Base-by-base conservation (phyloP, 2,797 vertebrate species). In the Pempheris klunzingeri region DNA sequence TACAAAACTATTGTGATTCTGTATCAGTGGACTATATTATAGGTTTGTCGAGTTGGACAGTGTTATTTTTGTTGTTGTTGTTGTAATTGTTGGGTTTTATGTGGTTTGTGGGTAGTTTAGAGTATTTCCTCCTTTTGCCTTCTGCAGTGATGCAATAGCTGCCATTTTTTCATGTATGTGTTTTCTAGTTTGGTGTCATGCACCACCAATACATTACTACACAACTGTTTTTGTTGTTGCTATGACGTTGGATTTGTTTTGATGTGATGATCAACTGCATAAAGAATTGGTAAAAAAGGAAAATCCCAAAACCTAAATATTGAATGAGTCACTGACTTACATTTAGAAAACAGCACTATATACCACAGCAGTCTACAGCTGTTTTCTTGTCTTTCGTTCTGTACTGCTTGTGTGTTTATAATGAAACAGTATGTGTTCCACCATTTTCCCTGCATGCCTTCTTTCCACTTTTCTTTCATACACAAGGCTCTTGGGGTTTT, bases 371-470 rank as follows among this genome's bases (percentile, higher is more conserved):
- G 70, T 54, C 17, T 58, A 1, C 62, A 49, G n/a, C 54, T 54
- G 59, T 50, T 70, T 52, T 26, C 43, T 4, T n/a, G 17, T 20
- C 18, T 64, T 55, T 14, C 7, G 1, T 3, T 71, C 22, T 44
- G 1, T 30, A 26, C 4, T 24, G 26, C 26, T 34, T 36, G n/a
- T 30, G 47, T 62, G 22, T 75, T 28, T 49, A 2, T 38, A 14
- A 30, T 67, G 36, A 32, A 71, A 68, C 52, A 41, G 14, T 5
- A 11, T 46, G 64, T 28, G 55, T n/a, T 50, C 39, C 8, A 4
- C 20, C 55, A n/a, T 49, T 67, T 67, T 58, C 49, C 17, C 44
- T 22, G 4, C 60, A 80, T n/a, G 47, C 58, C 32, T 67, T 13
- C 41, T 47, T 55, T 60, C 54, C 36, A 24, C 61, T 64, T 0